Evolutionary conservation across 2,888 invertebrate genomes (phyloP).

Genomic region (Tenthredo distinguenda): DNA sequence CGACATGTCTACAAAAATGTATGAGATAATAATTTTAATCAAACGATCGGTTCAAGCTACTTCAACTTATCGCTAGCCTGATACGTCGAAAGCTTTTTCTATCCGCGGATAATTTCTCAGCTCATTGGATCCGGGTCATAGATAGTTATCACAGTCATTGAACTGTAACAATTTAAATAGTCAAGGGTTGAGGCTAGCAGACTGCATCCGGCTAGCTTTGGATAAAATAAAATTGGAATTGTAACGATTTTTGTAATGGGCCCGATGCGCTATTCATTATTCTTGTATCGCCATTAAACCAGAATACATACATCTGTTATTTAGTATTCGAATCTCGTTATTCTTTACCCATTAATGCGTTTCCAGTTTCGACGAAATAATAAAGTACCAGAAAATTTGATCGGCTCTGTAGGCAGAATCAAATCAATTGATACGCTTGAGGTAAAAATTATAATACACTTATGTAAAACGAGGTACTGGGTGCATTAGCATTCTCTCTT

Average conservation of each 20-base stretch:
- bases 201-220: neutral
- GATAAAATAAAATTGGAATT: neutral
- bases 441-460: neutral
- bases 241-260: neutral
- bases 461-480: neutral
- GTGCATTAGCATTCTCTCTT: neutral
- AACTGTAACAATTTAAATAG: neutral
- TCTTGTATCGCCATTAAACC: neutral
- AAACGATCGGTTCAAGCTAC: neutral
- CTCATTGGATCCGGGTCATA: neutral
- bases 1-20: neutral
- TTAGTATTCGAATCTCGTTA: neutral
- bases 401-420: neutral
- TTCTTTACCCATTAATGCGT: neutral
- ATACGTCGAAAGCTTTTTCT: neutral
- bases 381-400: neutral
- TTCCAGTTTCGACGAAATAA: neutral
- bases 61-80: neutral
- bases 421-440: neutral
- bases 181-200: neutral
- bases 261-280: neutral
- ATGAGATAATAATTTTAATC: neutral
- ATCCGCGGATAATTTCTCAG: neutral
- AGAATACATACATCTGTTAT: neutral
- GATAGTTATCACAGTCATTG: slow-evolving; percentile 23